A percentile compares a stretch with the other conserved stretches of the same genome.
phyloP scores from a whole-genome alignment of 37 sponge, comb jelly and placozoan species.

The Theonella swinhoei region DNA sequence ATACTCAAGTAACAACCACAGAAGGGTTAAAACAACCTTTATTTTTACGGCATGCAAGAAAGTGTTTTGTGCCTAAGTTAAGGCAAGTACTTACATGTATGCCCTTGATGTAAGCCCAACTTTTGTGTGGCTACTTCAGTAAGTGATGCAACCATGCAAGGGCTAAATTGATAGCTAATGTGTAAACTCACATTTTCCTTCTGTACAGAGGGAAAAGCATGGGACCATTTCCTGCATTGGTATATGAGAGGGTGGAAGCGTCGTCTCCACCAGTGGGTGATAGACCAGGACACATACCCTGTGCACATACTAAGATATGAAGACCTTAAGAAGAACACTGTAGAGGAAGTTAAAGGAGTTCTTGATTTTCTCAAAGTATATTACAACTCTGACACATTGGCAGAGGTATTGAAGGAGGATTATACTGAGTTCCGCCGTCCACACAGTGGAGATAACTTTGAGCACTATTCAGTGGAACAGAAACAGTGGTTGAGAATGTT shows the following conservation, averaged over 20 bases:
- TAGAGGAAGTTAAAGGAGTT: constrained; percentile 29
- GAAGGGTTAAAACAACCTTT: no score
- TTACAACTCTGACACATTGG: constrained; percentile 21
- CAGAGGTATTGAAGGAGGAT: not conserved
- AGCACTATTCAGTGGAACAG: constrained; percentile 27
- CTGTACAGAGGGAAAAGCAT: constrained; percentile 13
- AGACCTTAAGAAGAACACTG: no score
- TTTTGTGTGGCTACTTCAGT: no score
- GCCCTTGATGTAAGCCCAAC: no score
- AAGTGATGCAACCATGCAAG: no score
- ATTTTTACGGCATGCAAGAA: no score
- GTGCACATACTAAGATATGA: constrained; percentile 43
- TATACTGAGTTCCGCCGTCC: not conserved
- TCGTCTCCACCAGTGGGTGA: constrained; percentile 30
- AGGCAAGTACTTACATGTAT: no score
- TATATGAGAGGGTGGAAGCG: constrained; percentile 18
- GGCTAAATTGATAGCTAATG: no score
- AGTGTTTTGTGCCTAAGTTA: no score
- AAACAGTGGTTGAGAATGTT: not conserved
- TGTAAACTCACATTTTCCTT: no score
- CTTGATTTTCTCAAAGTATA: constrained; percentile 37
- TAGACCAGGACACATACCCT: not conserved
- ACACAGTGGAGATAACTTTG: constrained; percentile 25
- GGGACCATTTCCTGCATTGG: constrained; percentile 25
- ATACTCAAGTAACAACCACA: no score